Base-by-base conservation (phyloP, 2,888 invertebrate genomes). In the Rhyacophila evoluta region DNA sequence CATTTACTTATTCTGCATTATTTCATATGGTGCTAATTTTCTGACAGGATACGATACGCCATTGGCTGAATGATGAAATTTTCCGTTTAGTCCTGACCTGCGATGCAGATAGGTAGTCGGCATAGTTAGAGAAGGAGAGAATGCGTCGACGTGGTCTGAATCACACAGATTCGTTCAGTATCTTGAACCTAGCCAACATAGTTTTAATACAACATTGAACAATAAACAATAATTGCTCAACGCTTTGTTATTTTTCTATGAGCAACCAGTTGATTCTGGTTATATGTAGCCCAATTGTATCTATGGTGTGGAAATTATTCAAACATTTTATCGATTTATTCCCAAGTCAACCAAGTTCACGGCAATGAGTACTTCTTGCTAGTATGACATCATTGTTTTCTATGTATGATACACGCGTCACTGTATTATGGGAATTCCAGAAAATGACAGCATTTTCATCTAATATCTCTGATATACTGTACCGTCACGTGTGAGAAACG, bases 181-280 rank as follows among this genome's bases (percentile, higher is more conserved):
- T 19, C 19, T 55, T 10, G 19, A 55, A 8, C 25, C 6, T 25
- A 25, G 5, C 8, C 25, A 4, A 41, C 12, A 15, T 15, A 11
- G 15, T 15, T 8, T 33, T 33, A 33, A 6, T 33, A 4, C 6
- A 33, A 33, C 29, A 33, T 2, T 33, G 29, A 25, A 25, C 55
- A 12, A 55, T 4, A 10, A 55, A 55, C 55, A 19, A 55, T 55
- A 10, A 19, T 55, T 55, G 10, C 25, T 1, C 55, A 55, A 55
- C 1, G 1, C 19, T 12, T 55, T 8, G 55, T 25, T 55, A 15
- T 55, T 55, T 55, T 12, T 4, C 29, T 33, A 33, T 19, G 55
- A 55, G 55, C 55, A 55, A 55, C 55, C 19, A 19, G 55, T 55
- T 55, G 55, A 15, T 55, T 55, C 55, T 55, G 1, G 55, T 41